Evolutionary conservation across 2,888 invertebrate genomes (phyloP).

Genomic region (Catocala nupta): DNA sequence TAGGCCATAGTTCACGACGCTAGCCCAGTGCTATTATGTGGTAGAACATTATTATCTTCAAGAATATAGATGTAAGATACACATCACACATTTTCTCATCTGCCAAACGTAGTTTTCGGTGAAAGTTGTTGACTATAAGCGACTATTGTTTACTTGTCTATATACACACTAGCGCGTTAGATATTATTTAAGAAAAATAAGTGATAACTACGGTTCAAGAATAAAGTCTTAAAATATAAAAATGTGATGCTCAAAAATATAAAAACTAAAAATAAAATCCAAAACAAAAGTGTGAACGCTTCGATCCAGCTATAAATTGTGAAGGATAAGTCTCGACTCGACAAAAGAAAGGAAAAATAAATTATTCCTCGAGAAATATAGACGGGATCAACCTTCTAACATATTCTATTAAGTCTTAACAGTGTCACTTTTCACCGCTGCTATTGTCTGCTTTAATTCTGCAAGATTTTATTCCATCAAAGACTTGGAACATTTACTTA

Average conservation of each 20-base stretch:
- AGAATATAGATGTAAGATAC: too few species aligned
- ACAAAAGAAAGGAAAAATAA: slow-evolving; percentile 37
- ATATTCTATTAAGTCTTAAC: slow-evolving; percentile 36
- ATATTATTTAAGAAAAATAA: too few species aligned
- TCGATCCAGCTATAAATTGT: slow-evolving; percentile 44
- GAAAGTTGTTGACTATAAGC: too few species aligned
- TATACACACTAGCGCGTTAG: too few species aligned
- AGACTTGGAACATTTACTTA: too few species aligned
- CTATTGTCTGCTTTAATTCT: neutral
- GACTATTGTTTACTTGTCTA: too few species aligned
- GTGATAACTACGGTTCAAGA: too few species aligned
- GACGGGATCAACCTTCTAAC: slow-evolving; percentile 19
- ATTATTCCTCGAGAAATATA: slow-evolving; percentile 46
- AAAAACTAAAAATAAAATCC: slow-evolving; percentile 18
- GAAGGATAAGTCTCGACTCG: slow-evolving; percentile 16
- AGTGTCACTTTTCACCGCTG: slow-evolving; percentile 15
- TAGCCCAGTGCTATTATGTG: too few species aligned
- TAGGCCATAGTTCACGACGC: too few species aligned
- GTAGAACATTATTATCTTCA: too few species aligned
- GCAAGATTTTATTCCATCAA: neutral
- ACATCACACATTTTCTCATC: too few species aligned
- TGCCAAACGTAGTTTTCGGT: too few species aligned
- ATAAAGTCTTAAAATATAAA: neutral
- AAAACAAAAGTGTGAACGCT: slow-evolving; percentile 30
- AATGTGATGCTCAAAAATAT: neutral